Evolutionary conservation across 2,888 invertebrate genomes (phyloP).

Genomic region (Diloba caeruleocephala): DNA sequence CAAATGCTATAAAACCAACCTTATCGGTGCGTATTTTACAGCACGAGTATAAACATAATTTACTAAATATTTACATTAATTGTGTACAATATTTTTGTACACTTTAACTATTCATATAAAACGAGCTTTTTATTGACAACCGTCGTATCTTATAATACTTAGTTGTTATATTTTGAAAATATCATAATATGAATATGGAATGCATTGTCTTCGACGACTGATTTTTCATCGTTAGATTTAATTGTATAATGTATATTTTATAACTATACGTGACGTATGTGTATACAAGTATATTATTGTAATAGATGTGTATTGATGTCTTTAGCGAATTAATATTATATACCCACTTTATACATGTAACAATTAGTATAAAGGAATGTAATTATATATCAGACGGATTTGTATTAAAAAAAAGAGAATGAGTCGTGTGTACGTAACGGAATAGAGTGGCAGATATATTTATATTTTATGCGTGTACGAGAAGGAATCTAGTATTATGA

Average conservation of each 20-base stretch:
- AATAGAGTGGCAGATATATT: slow-evolving; percentile 24
- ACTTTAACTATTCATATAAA: slow-evolving; percentile 53
- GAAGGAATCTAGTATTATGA: slow-evolving; percentile 21
- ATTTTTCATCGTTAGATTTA: slow-evolving; percentile 81
- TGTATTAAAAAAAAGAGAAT: slow-evolving; percentile 38
- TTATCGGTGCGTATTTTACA: slow-evolving; percentile 21
- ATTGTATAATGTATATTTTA: slow-evolving; percentile 72
- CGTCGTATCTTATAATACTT: slow-evolving; percentile 62
- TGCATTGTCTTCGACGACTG: slow-evolving; percentile 82
- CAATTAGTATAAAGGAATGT: slow-evolving; percentile 51
- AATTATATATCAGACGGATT: slow-evolving; percentile 35
- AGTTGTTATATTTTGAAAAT: slow-evolving; percentile 59
- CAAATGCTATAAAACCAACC: not conserved
- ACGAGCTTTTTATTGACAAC: slow-evolving; percentile 72
- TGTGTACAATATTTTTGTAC: slow-evolving; percentile 49
- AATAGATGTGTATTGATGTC: slow-evolving; percentile 71
- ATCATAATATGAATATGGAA: slow-evolving; percentile 55
- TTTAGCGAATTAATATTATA: slow-evolving; percentile 69
- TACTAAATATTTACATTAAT: slow-evolving; percentile 33
- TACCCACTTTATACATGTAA: slow-evolving; percentile 65
- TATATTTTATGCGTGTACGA: slow-evolving; percentile 27
- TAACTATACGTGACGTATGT: slow-evolving; percentile 71
- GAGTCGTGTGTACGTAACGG: slow-evolving; percentile 20
- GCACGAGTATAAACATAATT: too few relatives aligned
- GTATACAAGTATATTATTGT: slow-evolving; percentile 75